Percentiles rank a stretch among this genome's conserved stretches.
phyloP scores from a whole-genome alignment of 2,888 invertebrate species.

The Leucophenga montana region DNA sequence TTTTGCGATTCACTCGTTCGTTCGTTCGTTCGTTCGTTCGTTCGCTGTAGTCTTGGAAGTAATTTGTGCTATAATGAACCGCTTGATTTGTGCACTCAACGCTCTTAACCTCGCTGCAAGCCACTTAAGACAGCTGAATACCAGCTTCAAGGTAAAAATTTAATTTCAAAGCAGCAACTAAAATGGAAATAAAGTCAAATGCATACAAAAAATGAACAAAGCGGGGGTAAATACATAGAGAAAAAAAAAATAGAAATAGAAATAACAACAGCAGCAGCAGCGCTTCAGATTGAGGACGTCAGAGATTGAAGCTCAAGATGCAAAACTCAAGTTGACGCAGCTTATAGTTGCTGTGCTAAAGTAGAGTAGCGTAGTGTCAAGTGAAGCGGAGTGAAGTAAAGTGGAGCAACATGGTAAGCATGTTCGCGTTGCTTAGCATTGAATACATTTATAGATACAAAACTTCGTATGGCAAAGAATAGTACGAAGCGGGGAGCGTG shows the following conservation, averaged over 20 bases:
- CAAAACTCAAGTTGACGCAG: too few species aligned
- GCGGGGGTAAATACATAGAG: not conserved
- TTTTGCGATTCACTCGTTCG: not conserved
- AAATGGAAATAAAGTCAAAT: not conserved
- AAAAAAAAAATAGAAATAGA: not conserved
- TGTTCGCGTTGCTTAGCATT: not conserved
- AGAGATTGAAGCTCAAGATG: too few species aligned
- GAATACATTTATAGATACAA: too few species aligned
- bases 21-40: not conserved
- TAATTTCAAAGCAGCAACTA: not conserved
- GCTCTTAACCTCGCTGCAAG: constrained; percentile 30
- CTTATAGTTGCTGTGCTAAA: too few species aligned
- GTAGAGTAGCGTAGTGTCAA: not conserved
- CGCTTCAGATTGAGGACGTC: not conserved
- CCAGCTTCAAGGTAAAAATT: constrained; percentile 21
- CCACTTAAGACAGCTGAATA: constrained; percentile 18
- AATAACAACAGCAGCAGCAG: constrained; percentile 6
- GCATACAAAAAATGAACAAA: constrained; percentile 3
- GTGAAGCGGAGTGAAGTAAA: not conserved
- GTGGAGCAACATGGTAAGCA: not conserved
- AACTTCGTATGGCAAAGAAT: too few species aligned
- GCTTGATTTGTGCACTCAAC: constrained; percentile 16
- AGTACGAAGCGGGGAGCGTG: not conserved
- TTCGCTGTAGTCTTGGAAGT: constrained; percentile 14
- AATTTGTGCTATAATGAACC: constrained; percentile 26